phyloP scores from a whole-genome alignment of 1,140 invertebrate genomes.

The Armadillidium nasatum region DNA sequence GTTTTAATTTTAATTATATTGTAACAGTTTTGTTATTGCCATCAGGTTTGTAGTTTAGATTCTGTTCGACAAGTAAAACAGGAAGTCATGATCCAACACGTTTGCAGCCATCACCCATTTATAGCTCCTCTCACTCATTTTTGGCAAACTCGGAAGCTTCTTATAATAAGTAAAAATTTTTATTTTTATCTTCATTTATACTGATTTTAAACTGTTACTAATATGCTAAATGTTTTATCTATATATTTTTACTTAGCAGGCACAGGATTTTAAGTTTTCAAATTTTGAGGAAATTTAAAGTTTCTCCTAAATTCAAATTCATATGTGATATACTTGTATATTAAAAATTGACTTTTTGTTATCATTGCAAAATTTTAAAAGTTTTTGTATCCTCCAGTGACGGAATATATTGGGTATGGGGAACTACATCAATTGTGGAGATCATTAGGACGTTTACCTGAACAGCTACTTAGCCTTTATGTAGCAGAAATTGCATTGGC shows the following conservation, averaged over 20 bases:
- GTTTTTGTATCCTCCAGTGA: slow-evolving; percentile 31
- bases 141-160: slow-evolving; percentile 42
- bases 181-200: no score
- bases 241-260: no score
- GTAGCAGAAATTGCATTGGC: slow-evolving; percentile 43
- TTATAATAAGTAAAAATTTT: slow-evolving; percentile 39
- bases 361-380: background rate
- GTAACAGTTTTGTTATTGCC: no score
- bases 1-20: no score
- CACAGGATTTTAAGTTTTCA: no score
- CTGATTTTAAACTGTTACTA: no score
- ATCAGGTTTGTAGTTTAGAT: no score
- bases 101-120: slow-evolving; percentile 43
- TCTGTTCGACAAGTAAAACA: slow-evolving; percentile 36
- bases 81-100: slow-evolving; percentile 44
- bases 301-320: no score
- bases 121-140: slow-evolving; percentile 39
- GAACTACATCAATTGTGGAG: slow-evolving; percentile 42
- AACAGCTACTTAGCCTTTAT: slow-evolving; percentile 41
- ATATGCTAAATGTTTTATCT: no score
- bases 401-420: slow-evolving; percentile 42
- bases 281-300: no score
- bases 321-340: no score
- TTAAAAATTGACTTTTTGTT: no score
- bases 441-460: slow-evolving; percentile 36